Evolutionary conservation across 2,888 invertebrate genomes (phyloP).

Genomic region (Idaea biselata): DNA sequence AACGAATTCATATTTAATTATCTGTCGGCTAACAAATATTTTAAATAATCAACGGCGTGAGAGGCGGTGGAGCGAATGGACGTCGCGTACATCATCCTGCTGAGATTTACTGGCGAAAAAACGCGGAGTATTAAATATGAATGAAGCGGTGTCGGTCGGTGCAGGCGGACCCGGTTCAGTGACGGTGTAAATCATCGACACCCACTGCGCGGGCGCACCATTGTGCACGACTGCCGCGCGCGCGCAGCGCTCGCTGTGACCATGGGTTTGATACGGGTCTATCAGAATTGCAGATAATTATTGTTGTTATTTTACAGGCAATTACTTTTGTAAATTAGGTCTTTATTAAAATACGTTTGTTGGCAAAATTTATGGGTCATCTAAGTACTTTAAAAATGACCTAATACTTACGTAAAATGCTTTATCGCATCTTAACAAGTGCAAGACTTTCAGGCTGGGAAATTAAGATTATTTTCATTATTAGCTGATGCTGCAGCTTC

Average conservation of each 20-base stretch:
- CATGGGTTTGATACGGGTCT: not conserved
- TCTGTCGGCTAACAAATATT: conserved; percentile 22
- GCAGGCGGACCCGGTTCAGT: conserved; percentile 40
- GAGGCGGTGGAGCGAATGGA: conserved; percentile 36
- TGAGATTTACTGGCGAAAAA: conserved; percentile 66
- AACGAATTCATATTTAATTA: conserved; percentile 24
- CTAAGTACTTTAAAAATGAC: not conserved
- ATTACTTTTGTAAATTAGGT: not conserved
- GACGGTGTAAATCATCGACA: conserved; percentile 66
- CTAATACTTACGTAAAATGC: not conserved
- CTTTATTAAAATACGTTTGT: not conserved
- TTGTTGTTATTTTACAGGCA: not conserved
- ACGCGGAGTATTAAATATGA: conserved; percentile 69
- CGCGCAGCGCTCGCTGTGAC: not conserved
- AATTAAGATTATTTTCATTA: too few species aligned
- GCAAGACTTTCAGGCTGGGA: too few species aligned
- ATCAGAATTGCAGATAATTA: not conserved
- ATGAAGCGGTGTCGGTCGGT: conserved; percentile 44
- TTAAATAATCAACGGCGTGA: conserved; percentile 20
- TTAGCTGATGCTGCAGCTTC: too few species aligned
- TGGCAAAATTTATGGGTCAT: not conserved
- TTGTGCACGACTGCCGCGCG: conserved; percentile 27
- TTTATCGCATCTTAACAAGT: not conserved
- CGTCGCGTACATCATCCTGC: conserved; percentile 56
- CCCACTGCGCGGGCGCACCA: conserved; percentile 62